Conservation (phyloP, 2,113 vertebrate species). For the Coptodon rendalli region DNA sequence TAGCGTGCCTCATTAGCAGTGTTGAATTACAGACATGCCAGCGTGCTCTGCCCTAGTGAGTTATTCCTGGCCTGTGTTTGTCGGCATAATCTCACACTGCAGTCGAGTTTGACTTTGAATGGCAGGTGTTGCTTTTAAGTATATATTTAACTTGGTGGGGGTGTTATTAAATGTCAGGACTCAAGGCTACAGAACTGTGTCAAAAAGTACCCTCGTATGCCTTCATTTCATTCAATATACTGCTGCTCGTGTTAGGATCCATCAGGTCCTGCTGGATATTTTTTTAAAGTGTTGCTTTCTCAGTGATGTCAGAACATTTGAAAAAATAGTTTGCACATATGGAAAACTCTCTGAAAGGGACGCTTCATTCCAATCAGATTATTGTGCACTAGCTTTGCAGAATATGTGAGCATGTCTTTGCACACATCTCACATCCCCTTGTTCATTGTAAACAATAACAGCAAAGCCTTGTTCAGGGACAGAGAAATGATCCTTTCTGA, state of each 20-base stretch:
- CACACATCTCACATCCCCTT: conserved; percentile 24
- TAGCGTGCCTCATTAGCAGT: not conserved
- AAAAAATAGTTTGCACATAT: not conserved
- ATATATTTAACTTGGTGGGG: not conserved
- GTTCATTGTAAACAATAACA: conserved; percentile 65
- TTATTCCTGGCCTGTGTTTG: conserved; percentile 11
- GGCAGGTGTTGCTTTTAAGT: not conserved
- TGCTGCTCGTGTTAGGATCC: not conserved
- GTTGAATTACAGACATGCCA: conserved; percentile 32
- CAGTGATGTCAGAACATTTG: not conserved
- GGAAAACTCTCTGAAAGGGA: not conserved
- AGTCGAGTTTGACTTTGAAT: not conserved
- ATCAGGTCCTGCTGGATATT: not conserved
- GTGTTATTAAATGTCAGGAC: not conserved
- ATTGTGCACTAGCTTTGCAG: conserved; percentile 1
- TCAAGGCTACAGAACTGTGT: not conserved
- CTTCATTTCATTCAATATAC: not conserved
- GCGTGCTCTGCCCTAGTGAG: not conserved
- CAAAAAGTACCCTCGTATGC: not conserved
- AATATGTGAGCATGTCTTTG: conserved; percentile 39
- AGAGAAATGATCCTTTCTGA: conserved; percentile 22
- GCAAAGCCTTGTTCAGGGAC: conserved; percentile 45
- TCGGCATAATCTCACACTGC: not conserved
- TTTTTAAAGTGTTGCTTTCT: not conserved
- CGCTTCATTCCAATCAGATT: not conserved